Evolutionary conservation across 1,140 invertebrate genomes (phyloP), one percentile per base, ranked within the genome.

Genomic region (Anoplophora glabripennis): DNA sequence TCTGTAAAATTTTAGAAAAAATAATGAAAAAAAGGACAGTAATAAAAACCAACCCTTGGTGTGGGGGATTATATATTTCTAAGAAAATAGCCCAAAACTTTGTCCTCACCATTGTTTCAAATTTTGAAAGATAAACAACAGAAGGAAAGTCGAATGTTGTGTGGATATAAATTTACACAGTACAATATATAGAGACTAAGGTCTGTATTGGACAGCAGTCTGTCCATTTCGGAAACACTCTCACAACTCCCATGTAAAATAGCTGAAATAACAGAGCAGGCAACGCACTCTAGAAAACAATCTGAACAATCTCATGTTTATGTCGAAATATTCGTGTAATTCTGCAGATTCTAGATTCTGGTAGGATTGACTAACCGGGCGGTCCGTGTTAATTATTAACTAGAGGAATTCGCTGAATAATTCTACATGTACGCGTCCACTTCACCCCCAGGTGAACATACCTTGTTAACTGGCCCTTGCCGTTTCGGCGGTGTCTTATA

Each of bases 331-430:
- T 53, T 41, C 38, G 9, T 17, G 28, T 44, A 36, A 45, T 53
- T 59, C 48, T 59, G 36, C 48, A 59, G 28, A 59, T 51, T 44
- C 38, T 37, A 15, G 12, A 42, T 42, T 15, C 41, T 42, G 21
- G 21, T 28, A 28, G 21, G 21, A 28, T 28, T 28, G 21, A 28
- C 5, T 28, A 28, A 28, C 21, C 21, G 3, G 21, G 3, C 37
- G 40, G 36, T 38, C 42, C 48, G 54, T 46, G 54, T 57, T 57
- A 57, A 57, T 57, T 57, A 57, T 57, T 57, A 57, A 57, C 45
- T 21, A 57, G 44, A 46, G 54, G 54, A 57, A 57, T 57, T 45
- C 44, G 36, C 44, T 57, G 54, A 57, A 28, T 57, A 57, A 57
- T 57, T 53, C 36, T 21, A 34, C 15, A 42, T 38, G 52, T 37